Conservation (phyloP, 92 coral and sea anemone species). For the Umimayanthus kanabou region DNA sequence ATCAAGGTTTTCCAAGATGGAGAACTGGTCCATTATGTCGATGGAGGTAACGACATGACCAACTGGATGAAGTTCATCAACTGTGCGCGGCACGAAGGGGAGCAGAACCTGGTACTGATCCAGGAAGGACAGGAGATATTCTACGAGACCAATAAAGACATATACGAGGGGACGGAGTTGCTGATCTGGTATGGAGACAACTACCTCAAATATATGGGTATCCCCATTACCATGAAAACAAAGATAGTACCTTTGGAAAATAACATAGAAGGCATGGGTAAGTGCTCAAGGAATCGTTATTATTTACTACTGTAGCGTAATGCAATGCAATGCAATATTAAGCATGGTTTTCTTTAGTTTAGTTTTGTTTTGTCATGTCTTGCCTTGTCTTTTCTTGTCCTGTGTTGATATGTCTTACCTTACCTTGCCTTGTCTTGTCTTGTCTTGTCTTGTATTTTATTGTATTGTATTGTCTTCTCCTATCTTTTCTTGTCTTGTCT, state of each 20-base stretch:
- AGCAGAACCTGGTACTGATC: conserved; percentile 83
- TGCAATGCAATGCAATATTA: no score
- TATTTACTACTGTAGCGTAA: not conserved
- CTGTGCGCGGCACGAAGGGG: conserved; percentile 96
- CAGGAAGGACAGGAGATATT: conserved; percentile 89
- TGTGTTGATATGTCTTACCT: no score
- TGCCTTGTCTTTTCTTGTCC: no score
- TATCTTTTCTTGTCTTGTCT: no score
- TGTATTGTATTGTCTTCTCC: not conserved
- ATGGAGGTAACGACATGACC: conserved; percentile 79
- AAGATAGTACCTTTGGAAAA: conserved; percentile 55
- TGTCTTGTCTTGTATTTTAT: no score
- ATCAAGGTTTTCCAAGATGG: conserved; percentile 92
- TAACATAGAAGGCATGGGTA: conserved; percentile 40
- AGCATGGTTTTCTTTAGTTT: no score
- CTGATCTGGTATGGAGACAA: conserved; percentile 95
- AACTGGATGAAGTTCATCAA: conserved; percentile 97
- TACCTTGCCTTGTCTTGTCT: no score
- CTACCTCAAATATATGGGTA: conserved; percentile 96
- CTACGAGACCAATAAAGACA: conserved; percentile 79
- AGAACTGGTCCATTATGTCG: conserved; percentile 79
- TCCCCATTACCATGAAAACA: conserved; percentile 96
- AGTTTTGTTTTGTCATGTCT: not conserved
- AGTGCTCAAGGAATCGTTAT: not conserved
- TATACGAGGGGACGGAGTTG: conserved; percentile 89